These are phyloP conservation scores for Drosophila rellima DNA, from an alignment of 2,888 invertebrate genomes.

Conservation along the genomic window DNA sequence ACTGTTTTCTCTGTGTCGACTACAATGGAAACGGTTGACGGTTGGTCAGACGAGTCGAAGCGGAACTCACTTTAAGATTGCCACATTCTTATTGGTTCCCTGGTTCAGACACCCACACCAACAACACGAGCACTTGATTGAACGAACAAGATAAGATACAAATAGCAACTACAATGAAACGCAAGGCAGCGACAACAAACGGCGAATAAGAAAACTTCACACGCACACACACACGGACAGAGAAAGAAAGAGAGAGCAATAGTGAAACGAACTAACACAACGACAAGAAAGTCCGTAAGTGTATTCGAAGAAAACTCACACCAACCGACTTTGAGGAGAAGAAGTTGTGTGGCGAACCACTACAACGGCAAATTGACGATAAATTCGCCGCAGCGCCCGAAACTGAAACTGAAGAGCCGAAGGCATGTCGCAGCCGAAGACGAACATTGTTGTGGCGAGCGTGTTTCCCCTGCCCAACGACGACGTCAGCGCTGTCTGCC, in stretches of 20 bases:
- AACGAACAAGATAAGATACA: constrained; percentile 55
- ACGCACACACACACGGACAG: constrained; percentile 27
- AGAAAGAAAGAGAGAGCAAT: constrained; percentile 54
- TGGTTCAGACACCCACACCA: constrained; percentile 36
- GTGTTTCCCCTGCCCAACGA: constrained; percentile 64
- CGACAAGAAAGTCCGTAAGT: constrained; percentile 15
- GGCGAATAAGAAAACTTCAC: constrained; percentile 70
- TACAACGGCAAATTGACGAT: constrained; percentile 49
- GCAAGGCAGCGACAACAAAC: constrained; percentile 34
- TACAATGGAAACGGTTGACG: constrained; percentile 28
- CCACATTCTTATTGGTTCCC: constrained; percentile 63
- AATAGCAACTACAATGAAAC: constrained; percentile 27
- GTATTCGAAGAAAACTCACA: constrained; percentile 73
- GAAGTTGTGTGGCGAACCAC: constrained; percentile 46
- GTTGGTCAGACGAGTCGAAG: constrained; percentile 26
- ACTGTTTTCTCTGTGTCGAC: constrained; percentile 31
- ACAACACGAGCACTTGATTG: constrained; percentile 47
- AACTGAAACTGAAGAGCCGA: constrained; percentile 11
- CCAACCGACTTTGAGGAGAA: constrained; percentile 51
- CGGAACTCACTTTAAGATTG: constrained; percentile 42
- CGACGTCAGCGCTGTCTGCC: constrained; percentile 34
- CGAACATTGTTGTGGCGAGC: constrained; percentile 59
- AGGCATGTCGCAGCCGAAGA: constrained; percentile 11
- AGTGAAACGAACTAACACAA: constrained; percentile 41
- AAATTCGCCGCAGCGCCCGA: constrained; percentile 72